Percentiles rank a stretch among this genome's conserved stretches.
These are phyloP conservation scores for Pteromalus puparum DNA, from an alignment of 1,140 invertebrate species.

Conservation along the genomic window DNA sequence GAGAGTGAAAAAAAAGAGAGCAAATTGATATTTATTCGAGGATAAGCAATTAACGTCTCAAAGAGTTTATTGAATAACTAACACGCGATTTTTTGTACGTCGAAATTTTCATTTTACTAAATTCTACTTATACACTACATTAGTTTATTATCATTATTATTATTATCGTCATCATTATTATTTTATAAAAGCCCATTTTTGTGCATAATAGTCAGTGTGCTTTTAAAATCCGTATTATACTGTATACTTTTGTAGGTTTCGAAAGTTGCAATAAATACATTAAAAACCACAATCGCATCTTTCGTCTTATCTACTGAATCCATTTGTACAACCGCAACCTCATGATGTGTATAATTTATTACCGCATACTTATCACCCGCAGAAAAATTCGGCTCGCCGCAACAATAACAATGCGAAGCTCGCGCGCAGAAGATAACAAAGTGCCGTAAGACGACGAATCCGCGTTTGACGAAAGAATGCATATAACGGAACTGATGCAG, in stretches of 20 bases:
- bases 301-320: too few species aligned
- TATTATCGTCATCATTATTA: constrained; percentile 1
- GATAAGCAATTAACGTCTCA: background rate
- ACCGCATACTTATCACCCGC: too few species aligned
- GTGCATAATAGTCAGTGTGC: constrained; percentile 46
- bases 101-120: constrained; percentile 38
- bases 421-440: too few species aligned
- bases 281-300: background rate
- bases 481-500: background rate
- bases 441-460: background rate
- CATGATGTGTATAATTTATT: too few species aligned
- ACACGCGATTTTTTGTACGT: constrained; percentile 32
- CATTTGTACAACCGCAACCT: too few species aligned
- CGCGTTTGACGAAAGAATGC: background rate
- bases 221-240: constrained; percentile 41
- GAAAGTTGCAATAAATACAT: constrained; percentile 45
- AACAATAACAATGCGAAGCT: background rate
- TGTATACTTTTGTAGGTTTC: constrained; percentile 52
- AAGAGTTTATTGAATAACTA: constrained; percentile 26
- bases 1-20: background rate
- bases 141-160: background rate
- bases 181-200: constrained; percentile 39
- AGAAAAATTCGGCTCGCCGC: too few species aligned
- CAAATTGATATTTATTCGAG: constrained; percentile 38
- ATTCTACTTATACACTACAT: constrained; percentile 15